Base-by-base conservation (phyloP, 2,797 vertebrate genomes). In the Meriones psammophilus region DNA sequence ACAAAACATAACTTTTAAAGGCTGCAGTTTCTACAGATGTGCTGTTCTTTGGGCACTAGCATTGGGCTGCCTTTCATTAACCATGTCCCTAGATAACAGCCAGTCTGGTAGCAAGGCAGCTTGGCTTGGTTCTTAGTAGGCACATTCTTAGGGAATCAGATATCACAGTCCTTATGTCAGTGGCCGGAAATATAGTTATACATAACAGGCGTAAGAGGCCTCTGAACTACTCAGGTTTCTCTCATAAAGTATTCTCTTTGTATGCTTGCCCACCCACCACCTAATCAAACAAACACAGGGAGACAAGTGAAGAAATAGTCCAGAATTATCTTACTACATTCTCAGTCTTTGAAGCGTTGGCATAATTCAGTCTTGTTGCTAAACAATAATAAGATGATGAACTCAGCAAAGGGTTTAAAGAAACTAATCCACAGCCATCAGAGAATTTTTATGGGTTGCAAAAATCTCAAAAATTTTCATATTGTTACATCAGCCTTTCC, bases 1-100 rank as follows among this genome's bases (percentile, higher is more conserved):
- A 91, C 81, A 73, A 84, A 89, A 85, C 17, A 91, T 93, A 94
- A 79, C 15, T 77, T 77, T 86, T 39, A 54, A 3, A 42, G 30
- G 79, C 42, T 42, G 42, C 42, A 42, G 6, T 42, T 42, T 42
- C 5, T 86, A 76, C 4, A 69, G 30, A 58, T 56, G 64, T 60
- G 50, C 33, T 79, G 20, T 64, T 56, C 56, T 24, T 30, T 3
- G 0, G 8, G 26, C 36, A 28, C 36, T 36, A 22, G 73, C 46
- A 6, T 0, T 15, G 42, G 12, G 39, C 36, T 66, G 50, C 39
- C 68, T 42, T 58, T 87, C 78, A 36, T 86, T 36, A 42, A 33
- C 36, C 26, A 7, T 39, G 36, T 28, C 24, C 5, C 8, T 26
- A 56, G 68, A 39, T 3, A 26, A 24, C 5, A 39, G 68, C 0